These are phyloP conservation scores for Blastobasis adustella DNA, from an alignment of 2,888 invertebrate species.

Conservation along the genomic window DNA sequence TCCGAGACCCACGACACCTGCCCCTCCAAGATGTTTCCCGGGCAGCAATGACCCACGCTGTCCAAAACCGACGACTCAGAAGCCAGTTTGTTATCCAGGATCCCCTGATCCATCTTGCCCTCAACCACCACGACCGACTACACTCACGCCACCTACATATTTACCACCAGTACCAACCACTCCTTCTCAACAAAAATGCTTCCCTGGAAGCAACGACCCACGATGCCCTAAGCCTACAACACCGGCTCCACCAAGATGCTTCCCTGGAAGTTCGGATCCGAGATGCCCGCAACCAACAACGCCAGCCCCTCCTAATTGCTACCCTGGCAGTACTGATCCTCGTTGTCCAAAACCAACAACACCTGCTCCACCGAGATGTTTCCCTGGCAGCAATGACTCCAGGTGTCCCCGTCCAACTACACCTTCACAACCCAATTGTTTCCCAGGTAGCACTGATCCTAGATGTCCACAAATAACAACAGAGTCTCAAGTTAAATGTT, in stretches of 20 bases:
- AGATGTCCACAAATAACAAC: conserved; percentile 29
- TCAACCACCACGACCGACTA: conserved; percentile 26
- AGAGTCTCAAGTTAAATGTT: conserved; percentile 24
- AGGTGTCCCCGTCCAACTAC: conserved; percentile 31
- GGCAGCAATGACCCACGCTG: conserved; percentile 31
- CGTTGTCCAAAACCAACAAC: conserved; percentile 24
- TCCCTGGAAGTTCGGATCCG: conserved; percentile 24
- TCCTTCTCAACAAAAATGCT: conserved; percentile 16
- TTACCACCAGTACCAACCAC: conserved; percentile 30
- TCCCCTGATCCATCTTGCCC: conserved; percentile 18
- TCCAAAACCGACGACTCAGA: conserved; percentile 22
- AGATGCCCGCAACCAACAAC: conserved; percentile 16
- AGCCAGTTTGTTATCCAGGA: conserved; percentile 17
- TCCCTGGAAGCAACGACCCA: conserved; percentile 41
- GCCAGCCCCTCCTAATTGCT: conserved; percentile 15
- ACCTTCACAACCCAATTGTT: conserved; percentile 22
- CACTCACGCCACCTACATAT: conserved; percentile 21
- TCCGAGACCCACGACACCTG: conserved; percentile 12
- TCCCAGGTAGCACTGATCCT: conserved; percentile 23
- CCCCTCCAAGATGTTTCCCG: conserved; percentile 17
- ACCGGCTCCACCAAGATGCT: conserved; percentile 19
- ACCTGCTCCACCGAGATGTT: conserved; percentile 22
- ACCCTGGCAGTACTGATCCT: conserved; percentile 23
- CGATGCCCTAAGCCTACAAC: conserved; percentile 32
- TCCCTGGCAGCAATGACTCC: conserved; percentile 30